phyloP scores from a whole-genome alignment of 2,888 invertebrate species.

The Scaptomyza parva region DNA sequence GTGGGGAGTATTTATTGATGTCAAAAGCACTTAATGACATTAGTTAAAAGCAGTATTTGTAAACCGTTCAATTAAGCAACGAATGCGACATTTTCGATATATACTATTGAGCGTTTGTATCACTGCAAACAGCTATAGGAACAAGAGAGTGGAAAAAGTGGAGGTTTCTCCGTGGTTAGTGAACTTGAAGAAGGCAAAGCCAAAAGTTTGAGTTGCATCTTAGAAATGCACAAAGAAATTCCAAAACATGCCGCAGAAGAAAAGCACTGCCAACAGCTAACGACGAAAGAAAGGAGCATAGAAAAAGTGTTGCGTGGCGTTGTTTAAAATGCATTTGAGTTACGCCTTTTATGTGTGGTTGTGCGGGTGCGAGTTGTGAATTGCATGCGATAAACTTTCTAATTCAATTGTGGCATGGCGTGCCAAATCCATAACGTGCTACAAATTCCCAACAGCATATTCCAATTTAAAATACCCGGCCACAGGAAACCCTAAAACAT shows the following conservation, averaged over 20 bases:
- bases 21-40: conserved; percentile 43
- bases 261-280: conserved; percentile 2
- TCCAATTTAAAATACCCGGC: conserved; percentile 33
- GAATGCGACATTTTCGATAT: neutral
- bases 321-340: conserved; percentile 58
- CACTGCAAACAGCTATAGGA: neutral
- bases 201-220: conserved; percentile 38
- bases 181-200: conserved; percentile 21
- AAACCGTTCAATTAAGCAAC: neutral
- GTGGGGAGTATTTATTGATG: conserved; percentile 49
- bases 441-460: conserved; percentile 34
- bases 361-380: conserved; percentile 31
- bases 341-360: conserved; percentile 22
- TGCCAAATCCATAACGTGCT: conserved; percentile 42
- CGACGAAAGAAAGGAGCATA: too few relatives aligned
- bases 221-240: conserved; percentile 65
- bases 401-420: conserved; percentile 67
- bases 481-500: neutral
- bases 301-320: neutral
- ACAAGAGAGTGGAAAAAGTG: neutral
- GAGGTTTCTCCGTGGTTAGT: conserved; percentile 22
- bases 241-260: conserved; percentile 1
- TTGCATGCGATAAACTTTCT: conserved; percentile 65
- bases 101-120: conserved; percentile 1
- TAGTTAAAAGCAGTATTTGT: conserved; percentile 34